Evolutionary conservation across 2,888 invertebrate genomes (phyloP), one percentile per base, ranked within the genome.

Genomic region (Cacoxenus indagator): DNA sequence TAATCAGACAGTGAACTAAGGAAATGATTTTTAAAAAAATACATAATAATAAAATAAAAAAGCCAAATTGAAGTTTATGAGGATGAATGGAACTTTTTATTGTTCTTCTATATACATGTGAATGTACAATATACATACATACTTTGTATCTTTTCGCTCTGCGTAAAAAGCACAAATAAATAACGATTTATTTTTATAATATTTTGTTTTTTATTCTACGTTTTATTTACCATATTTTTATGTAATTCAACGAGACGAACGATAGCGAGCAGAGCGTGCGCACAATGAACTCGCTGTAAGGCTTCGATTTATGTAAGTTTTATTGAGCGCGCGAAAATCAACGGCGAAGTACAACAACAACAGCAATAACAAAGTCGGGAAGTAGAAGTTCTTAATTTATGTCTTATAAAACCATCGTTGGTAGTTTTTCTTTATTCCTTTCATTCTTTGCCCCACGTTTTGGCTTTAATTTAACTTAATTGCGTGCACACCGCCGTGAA

Each of bases 41-140:
- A 48, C 11, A 46, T 14, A 46, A 46, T 4, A 46, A 46, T n/a
- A 46, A 17, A 26, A 55, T n/a, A 55, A 26, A 55, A 26, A 55
- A 48, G 19, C 17, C 3, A 84, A 82, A 84, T 84, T 86, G 75
- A 86, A 85, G 83, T 85, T 86, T 85, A 85, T 84, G 85, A 83
- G 81, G 83, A 81, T 81, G 84, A 85, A 82, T 86, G 85, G 80
- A 81, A 78, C 77, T 74, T 66, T 71, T 69, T 55, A 51, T 48
- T 37, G 37, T 37, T 37, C 14, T 8, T 37, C 9, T 37, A 26
- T 67, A 54, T 37, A 64, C 26, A 27, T 48, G 67, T 31, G 45
- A 64, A 24, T 51, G 68, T 68, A 69, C 61, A 67, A n/a, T n/a
- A n/a, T n/a, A n/a, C n/a, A n/a, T n/a, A n/a, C n/a, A n/a, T n/a